These are phyloP conservation scores for Fregata magnificens DNA, from an alignment of 2,113 vertebrate species.

Conservation along the genomic window DNA sequence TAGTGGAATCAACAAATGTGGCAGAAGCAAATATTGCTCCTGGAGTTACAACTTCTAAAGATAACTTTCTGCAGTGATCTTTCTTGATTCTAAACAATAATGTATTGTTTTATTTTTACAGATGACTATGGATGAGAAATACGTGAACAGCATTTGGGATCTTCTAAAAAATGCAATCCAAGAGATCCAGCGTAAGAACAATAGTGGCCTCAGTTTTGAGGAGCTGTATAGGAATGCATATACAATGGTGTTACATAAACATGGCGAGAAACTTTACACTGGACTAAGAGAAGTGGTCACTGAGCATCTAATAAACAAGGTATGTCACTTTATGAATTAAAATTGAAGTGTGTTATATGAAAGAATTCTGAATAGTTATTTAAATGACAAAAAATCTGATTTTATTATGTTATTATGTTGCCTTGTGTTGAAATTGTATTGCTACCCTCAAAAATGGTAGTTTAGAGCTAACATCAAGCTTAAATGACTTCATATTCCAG, in stretches of 20 bases:
- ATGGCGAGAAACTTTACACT: conserved; percentile 98
- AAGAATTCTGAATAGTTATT: not conserved
- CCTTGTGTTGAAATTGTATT: not conserved
- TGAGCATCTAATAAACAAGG: conserved; percentile 99
- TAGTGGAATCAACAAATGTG: not conserved
- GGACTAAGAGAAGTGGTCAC: conserved; percentile 98
- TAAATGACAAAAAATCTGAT: not conserved
- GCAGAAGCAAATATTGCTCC: not conserved
- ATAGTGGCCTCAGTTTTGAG: conserved; percentile 98
- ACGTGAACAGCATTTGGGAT: conserved; percentile 99
- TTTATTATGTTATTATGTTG: not conserved
- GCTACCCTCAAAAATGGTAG: not conserved
- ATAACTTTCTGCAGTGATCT: not conserved
- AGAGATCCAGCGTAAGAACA: conserved; percentile 99
- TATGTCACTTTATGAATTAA: conserved; percentile 63
- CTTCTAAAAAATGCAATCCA: conserved; percentile 99
- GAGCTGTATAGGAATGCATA: conserved; percentile 99
- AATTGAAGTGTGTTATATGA: not conserved
- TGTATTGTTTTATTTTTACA: conserved; percentile 66
- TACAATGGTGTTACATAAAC: conserved; percentile 99
- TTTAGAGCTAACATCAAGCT: not conserved
- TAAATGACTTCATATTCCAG: not conserved
- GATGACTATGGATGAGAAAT: conserved; percentile 99
- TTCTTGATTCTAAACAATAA: not conserved
- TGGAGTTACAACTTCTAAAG: not conserved